A percentile compares a stretch with the other conserved stretches of the same genome.
phyloP scores from a whole-genome alignment of 2,888 invertebrate species.

The Agrilus mali region DNA sequence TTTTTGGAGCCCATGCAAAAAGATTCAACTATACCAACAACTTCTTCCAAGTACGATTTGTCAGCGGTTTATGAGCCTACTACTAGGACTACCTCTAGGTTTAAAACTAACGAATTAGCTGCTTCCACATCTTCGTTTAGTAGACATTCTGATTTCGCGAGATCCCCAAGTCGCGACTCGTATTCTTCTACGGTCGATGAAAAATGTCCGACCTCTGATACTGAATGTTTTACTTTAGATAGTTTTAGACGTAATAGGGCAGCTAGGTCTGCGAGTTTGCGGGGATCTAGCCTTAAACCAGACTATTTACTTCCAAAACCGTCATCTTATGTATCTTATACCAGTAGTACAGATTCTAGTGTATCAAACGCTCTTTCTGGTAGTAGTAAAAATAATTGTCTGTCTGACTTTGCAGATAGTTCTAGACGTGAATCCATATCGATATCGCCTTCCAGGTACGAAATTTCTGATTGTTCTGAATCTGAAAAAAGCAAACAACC shows the following conservation, averaged over 20 bases:
- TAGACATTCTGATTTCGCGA: too few relatives aligned
- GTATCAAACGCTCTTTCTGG: conserved; percentile 24
- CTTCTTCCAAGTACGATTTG: too few relatives aligned
- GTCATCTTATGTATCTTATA: conserved; percentile 4
- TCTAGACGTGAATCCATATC: conserved; percentile 1
- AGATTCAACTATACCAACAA: too few relatives aligned
- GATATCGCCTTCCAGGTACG: conserved; percentile 7
- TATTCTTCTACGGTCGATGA: not conserved
- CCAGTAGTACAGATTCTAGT: conserved; percentile 27
- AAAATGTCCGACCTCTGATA: too few relatives aligned
- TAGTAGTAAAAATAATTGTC: not conserved
- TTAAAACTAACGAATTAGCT: too few relatives aligned
- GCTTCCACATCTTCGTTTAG: too few relatives aligned
- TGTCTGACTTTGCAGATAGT: not conserved
- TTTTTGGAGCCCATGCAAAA: too few relatives aligned
- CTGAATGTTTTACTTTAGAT: too few relatives aligned
- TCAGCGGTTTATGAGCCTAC: too few relatives aligned
- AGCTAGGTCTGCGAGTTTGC: conserved; percentile 19
- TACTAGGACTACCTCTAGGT: too few relatives aligned
- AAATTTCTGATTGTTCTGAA: conserved; percentile 15
- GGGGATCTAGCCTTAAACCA: conserved; percentile 16
- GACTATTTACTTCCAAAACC: conserved; percentile 4
- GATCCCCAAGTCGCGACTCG: conserved; percentile 8
- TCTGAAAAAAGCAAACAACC: conserved; percentile 1
- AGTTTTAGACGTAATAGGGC: conserved; percentile 9